Evolutionary conservation across 2,888 invertebrate genomes (phyloP).

Genomic region (Drosophila rubida): DNA sequence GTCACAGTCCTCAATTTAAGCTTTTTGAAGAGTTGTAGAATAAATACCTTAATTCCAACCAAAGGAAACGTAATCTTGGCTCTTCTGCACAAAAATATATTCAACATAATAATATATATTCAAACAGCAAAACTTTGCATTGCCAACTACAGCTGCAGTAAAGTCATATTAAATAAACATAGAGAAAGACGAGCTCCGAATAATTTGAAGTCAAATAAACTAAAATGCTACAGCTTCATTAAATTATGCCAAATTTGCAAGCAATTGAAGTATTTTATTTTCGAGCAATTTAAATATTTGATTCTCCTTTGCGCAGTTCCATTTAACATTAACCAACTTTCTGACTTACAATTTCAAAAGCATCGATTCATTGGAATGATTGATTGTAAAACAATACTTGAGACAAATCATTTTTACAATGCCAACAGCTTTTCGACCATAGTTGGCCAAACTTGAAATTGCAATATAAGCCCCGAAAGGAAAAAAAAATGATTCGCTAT

Average conservation of each 20-base stretch:
- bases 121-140: no score
- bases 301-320: neutral
- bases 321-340: constrained; percentile 10
- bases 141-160: no score
- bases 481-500: neutral
- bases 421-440: constrained; percentile 3
- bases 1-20: neutral
- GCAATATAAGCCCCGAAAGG: constrained; percentile 3
- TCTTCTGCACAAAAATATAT: no score
- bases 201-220: neutral
- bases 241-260: neutral
- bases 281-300: neutral
- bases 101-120: no score
- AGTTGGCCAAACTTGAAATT: constrained; percentile 12
- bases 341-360: constrained; percentile 21
- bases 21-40: no score
- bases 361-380: constrained; percentile 7
- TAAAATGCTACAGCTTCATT: neutral
- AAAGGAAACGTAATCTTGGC: neutral
- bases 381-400: constrained; percentile 20
- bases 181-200: no score
- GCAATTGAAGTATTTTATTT: neutral
- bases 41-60: neutral
- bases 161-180: no score
- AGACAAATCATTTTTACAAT: constrained; percentile 7